Conservation (phyloP, 2,797 vertebrate species). For the Anabacerthia variegaticeps region DNA sequence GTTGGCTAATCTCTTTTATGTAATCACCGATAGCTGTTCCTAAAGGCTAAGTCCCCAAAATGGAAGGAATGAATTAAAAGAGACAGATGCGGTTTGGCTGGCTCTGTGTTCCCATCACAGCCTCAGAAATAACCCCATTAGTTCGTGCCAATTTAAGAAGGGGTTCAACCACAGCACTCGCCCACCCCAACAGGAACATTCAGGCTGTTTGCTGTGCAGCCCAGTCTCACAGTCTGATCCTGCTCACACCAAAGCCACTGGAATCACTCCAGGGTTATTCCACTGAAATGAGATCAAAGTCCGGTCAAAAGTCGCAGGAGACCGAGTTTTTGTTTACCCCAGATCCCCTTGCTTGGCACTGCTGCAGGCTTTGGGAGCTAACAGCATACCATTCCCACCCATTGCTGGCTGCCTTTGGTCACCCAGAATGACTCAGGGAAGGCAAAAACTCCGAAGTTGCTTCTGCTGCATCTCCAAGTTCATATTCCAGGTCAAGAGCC, state of each 20-base stretch:
- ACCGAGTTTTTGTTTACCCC: not conserved
- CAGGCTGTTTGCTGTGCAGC: not conserved
- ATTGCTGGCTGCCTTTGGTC: not conserved
- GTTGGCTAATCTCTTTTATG: constrained; percentile 74
- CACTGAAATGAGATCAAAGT: not conserved
- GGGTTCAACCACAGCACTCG: not conserved
- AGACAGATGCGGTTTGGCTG: constrained; percentile 39
- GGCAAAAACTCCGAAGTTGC: not conserved
- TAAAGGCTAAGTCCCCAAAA: constrained; percentile 52
- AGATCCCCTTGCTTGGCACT: not conserved
- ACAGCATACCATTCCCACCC: not conserved
- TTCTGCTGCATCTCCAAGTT: not conserved
- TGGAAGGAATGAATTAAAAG: constrained; percentile 41
- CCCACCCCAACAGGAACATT: not conserved
- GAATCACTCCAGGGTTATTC: constrained; percentile 19
- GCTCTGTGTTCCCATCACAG: not conserved
- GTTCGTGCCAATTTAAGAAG: not conserved
- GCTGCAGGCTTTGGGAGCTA: not conserved
- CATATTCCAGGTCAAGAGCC: not conserved
- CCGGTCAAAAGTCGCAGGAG: not conserved
- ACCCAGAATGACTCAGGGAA: not conserved
- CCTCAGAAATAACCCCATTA: not conserved
- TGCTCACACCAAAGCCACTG: not conserved
- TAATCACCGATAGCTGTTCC: constrained; percentile 68
- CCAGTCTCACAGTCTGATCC: not conserved